Conservation (phyloP, 2,888 invertebrate species). For the Ganaspis brasiliensis region DNA sequence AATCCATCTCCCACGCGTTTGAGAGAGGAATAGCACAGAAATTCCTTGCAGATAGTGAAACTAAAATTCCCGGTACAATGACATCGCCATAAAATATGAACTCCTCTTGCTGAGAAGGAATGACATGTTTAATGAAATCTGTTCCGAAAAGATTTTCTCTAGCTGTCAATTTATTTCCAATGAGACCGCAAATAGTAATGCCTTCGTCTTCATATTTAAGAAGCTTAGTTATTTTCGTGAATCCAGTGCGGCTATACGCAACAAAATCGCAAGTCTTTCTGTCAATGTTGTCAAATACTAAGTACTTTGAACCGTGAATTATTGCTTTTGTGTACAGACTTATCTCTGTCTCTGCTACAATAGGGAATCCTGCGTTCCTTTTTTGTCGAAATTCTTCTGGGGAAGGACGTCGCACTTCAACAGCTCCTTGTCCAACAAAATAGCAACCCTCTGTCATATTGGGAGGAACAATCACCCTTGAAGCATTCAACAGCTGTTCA, state of each 20-base stretch:
- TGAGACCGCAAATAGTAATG: neutral
- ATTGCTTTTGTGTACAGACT: neutral
- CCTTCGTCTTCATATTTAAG: neutral
- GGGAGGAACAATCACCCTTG: no score
- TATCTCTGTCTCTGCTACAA: neutral
- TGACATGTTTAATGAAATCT: neutral
- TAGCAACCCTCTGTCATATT: neutral
- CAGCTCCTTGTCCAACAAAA: no score
- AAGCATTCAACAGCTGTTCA: neutral
- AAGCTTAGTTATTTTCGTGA: neutral
- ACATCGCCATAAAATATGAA: no score
- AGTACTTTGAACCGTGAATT: neutral
- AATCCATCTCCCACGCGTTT: neutral
- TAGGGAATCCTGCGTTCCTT: neutral
- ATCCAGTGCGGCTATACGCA: neutral
- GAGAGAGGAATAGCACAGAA: no score
- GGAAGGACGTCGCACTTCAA: neutral
- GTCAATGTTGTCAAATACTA: neutral
- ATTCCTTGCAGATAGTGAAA: no score
- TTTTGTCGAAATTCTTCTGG: neutral
- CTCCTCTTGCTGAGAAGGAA: no score
- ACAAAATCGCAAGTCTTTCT: neutral
- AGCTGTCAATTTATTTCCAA: neutral
- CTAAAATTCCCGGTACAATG: no score
- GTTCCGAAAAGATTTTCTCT: neutral